Evolutionary conservation across 1,140 invertebrate genomes (phyloP).

Genomic region (Drosophila insularis): DNA sequence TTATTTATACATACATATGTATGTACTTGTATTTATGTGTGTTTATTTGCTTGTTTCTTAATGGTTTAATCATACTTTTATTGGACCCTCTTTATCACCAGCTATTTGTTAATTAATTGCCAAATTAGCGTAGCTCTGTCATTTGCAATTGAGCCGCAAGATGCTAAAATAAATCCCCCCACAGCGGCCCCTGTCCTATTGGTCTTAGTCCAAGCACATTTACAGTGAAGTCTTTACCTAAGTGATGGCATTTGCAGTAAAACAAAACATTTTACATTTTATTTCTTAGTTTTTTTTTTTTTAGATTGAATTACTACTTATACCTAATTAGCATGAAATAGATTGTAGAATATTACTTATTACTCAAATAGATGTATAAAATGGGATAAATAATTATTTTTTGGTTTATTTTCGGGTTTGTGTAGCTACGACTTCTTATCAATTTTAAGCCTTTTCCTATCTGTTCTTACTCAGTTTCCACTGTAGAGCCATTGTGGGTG

Average conservation of each 20-base stretch:
- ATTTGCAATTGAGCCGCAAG: conserved; percentile 35
- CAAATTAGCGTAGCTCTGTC: conserved; percentile 47
- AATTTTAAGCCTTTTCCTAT: too few relatives aligned
- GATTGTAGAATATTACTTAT: too few relatives aligned
- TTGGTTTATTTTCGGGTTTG: too few relatives aligned
- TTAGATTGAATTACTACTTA: too few relatives aligned
- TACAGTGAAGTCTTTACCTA: neutral
- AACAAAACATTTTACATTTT: too few relatives aligned
- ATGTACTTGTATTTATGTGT: neutral
- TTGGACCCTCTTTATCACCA: conserved; percentile 42
- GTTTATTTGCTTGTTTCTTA: conserved; percentile 23
- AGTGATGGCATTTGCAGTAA: neutral
- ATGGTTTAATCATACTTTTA: conserved; percentile 34
- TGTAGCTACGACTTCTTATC: too few relatives aligned
- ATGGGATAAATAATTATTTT: too few relatives aligned
- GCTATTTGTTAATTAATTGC: conserved; percentile 60
- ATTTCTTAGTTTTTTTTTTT: too few relatives aligned
- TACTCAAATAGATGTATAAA: too few relatives aligned
- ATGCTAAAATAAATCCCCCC: conserved; percentile 8
- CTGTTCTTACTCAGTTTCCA: neutral
- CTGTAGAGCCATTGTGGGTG: conserved; percentile 8
- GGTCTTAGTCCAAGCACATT: neutral
- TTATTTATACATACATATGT: conserved; percentile 17
- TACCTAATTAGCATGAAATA: too few relatives aligned
- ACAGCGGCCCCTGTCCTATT: neutral